These are phyloP conservation scores for Teleopsis dalmanni DNA, from an alignment of 1,140 invertebrate genomes.

Conservation along the genomic window DNA sequence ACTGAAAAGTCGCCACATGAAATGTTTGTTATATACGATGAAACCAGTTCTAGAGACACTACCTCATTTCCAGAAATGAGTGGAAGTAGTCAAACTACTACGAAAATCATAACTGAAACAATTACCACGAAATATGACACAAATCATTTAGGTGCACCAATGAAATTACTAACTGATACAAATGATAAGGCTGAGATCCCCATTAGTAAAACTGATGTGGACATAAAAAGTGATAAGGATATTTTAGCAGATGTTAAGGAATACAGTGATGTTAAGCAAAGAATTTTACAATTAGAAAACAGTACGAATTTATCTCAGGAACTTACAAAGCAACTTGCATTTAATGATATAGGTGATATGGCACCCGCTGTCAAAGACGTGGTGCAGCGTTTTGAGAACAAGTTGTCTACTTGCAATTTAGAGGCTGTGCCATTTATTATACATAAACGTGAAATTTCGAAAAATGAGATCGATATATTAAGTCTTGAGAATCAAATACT, in stretches of 20 bases:
- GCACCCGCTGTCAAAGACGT: slow-evolving; percentile 30
- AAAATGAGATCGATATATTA: slow-evolving; percentile 19
- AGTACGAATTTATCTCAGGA: not conserved
- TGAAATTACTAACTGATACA: too few species aligned
- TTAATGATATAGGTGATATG: slow-evolving; percentile 17
- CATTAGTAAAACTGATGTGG: too few species aligned
- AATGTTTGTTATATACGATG: slow-evolving; percentile 10
- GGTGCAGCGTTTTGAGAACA: slow-evolving; percentile 36
- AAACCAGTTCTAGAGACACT: slow-evolving; percentile 34
- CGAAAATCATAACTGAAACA: slow-evolving; percentile 17
- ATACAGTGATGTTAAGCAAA: slow-evolving; percentile 34
- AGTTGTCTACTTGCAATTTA: slow-evolving; percentile 15
- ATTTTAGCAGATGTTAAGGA: slow-evolving; percentile 11
- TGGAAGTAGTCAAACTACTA: slow-evolving; percentile 38
- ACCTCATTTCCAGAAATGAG: slow-evolving; percentile 45
- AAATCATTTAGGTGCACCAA: too few species aligned
- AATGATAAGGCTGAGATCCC: too few species aligned
- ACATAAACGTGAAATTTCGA: slow-evolving; percentile 17
- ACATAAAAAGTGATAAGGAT: too few species aligned
- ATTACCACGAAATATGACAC: not conserved
- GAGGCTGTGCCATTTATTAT: slow-evolving; percentile 32
- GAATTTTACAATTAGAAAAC: slow-evolving; percentile 33
- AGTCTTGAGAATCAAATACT: slow-evolving; percentile 35
- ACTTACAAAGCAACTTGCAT: not conserved
- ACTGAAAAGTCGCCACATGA: slow-evolving; percentile 37